Percentiles rank a stretch among this genome's conserved stretches.
These are phyloP conservation scores for Tubulanus polymorphus DNA, from an alignment of 2,888 invertebrate genomes.

Conservation along the genomic window DNA sequence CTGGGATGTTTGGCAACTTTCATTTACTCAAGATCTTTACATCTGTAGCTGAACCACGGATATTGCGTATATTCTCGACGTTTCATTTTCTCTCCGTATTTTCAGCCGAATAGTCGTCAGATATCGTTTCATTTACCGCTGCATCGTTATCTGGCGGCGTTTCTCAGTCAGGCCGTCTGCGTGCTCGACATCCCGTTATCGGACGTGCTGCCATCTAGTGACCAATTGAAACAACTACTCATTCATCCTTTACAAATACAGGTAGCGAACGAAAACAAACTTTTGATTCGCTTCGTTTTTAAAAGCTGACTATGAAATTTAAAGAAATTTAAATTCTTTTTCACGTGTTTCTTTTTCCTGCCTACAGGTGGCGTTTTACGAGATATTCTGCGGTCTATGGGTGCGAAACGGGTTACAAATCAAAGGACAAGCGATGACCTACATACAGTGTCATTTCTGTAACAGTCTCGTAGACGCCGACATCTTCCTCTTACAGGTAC, in stretches of 20 bases:
- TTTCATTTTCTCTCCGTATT: neutral
- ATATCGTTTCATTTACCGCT: constrained; percentile 95
- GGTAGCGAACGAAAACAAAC: constrained; percentile 61
- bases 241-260: constrained; percentile 89
- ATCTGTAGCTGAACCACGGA: too few relatives aligned
- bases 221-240: constrained; percentile 72
- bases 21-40: too few relatives aligned
- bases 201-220: constrained; percentile 75
- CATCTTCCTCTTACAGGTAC: constrained; percentile 80
- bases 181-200: constrained; percentile 70
- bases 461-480: constrained; percentile 98
- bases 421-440: constrained; percentile 98
- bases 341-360: constrained; percentile 1
- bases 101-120: constrained; percentile 58
- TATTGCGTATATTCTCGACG: neutral
- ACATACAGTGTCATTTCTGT: constrained; percentile 97
- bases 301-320: too few relatives aligned
- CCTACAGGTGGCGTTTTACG: constrained; percentile 83
- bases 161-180: constrained; percentile 66
- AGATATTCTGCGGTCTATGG: constrained; percentile 92
- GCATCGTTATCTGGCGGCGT: constrained; percentile 87
- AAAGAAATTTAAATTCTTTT: too few relatives aligned
- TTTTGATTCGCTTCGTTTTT: too few relatives aligned
- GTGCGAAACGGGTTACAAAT: constrained; percentile 95
- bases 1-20: too few relatives aligned